Conservation (phyloP, 2,797 vertebrate genomes). For the Huso huso region DNA sequence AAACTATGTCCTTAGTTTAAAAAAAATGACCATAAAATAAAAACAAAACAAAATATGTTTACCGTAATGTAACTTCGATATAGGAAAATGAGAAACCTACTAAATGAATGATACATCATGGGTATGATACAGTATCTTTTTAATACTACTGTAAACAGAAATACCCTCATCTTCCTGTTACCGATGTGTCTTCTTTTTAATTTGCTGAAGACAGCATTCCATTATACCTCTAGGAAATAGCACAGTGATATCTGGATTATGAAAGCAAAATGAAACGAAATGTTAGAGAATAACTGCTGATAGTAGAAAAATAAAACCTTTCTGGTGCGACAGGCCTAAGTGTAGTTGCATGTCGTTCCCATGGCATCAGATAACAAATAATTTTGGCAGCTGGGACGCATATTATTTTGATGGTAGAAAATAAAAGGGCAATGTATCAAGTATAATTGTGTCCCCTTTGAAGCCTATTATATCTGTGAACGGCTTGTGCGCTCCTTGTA, state of each 20-base stretch:
- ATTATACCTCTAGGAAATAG: too few relatives aligned
- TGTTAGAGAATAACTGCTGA: constrained; percentile 15
- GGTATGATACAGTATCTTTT: too few relatives aligned
- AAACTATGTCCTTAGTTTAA: too few relatives aligned
- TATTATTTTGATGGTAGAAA: constrained; percentile 30
- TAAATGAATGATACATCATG: too few relatives aligned
- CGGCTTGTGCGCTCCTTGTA: neutral
- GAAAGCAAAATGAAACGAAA: constrained; percentile 53
- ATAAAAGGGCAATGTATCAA: constrained; percentile 50
- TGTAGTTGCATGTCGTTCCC: constrained; percentile 49
- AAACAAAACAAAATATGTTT: too few relatives aligned
- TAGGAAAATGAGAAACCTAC: too few relatives aligned
- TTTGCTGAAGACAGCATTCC: too few relatives aligned
- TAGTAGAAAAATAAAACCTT: constrained; percentile 54
- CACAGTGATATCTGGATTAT: constrained; percentile 12
- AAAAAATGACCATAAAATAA: too few relatives aligned
- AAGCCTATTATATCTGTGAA: neutral
- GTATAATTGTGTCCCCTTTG: constrained; percentile 37
- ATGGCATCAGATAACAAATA: constrained; percentile 49
- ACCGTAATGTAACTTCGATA: too few relatives aligned
- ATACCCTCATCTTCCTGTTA: too few relatives aligned
- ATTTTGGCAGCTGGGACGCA: constrained; percentile 21
- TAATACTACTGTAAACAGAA: too few relatives aligned
- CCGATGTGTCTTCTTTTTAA: neutral
- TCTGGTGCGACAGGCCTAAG: constrained; percentile 37